Base-by-base conservation (phyloP, 2,888 invertebrate genomes). In the Empis livida region DNA sequence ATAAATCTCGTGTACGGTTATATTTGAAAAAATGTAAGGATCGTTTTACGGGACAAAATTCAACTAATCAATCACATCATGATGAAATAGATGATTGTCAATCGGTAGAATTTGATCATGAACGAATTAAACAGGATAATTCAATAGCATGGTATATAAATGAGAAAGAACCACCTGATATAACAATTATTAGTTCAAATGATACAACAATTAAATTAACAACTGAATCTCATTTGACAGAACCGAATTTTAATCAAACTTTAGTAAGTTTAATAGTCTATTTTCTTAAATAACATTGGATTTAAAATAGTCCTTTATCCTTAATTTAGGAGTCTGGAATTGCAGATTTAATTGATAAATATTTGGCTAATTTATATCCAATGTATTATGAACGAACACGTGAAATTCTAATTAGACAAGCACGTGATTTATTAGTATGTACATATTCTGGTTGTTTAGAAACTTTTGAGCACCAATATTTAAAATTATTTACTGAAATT, bases 381-480 rank as follows among this genome's bases (percentile, higher is more conserved):
- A 73, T 78, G 60, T 79, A 76, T 61, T 60, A 56, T 54, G 71
- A 73, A 53, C 69, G 73, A 58, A 74, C 76, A 49, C 71, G 73
- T 57, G 73, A 74, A 59, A 73, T 77, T 59, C 71, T 83, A 62
- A 73, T 80, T 56, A 73, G 80, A 47, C 81, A 82, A 69, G 82
- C 82, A 46, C 73, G 81, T 58, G 79, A 81, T 65, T 70, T 82
- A 51, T 73, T 82, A 56, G 77, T 79, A 45, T 77, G 78, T 61
- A 75, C 75, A 56, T 82, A 78, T 66, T 75, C 74, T 54, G 80
- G 80, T 42, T 76, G 78, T 64, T 63, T 82, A 59, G 70, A 70
- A 53, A 71, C 71, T 57, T 82, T 82, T 64, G 77, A 80, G 61
- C 70, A 70, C 53, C 74, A 76, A 52, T 82, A 79, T 65, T 74